Percentiles rank a stretch among this genome's conserved stretches.
Evolutionary conservation across 2,113 vertebrate species (phyloP).

Genomic region (Carettochelys insculpta): DNA sequence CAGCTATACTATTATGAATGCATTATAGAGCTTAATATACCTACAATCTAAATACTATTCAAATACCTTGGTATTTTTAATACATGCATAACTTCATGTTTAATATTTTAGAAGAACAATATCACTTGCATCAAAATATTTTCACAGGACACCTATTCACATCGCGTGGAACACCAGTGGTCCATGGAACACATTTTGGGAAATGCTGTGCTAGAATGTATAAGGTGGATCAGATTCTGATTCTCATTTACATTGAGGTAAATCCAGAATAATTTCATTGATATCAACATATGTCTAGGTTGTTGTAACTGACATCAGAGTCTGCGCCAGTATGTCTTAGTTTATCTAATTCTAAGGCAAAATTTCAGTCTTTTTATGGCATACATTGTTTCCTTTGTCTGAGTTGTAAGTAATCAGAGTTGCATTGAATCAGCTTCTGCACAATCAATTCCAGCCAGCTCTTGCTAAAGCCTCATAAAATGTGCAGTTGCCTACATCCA

Average conservation of each 20-base stretch:
- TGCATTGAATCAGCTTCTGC: background rate
- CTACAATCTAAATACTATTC: too few relatives aligned
- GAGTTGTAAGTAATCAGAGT: background rate
- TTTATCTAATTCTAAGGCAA: background rate
- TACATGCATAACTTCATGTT: too few relatives aligned
- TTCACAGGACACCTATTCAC: too few relatives aligned
- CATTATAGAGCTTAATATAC: too few relatives aligned
- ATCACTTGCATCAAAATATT: too few relatives aligned
- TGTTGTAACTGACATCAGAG: background rate
- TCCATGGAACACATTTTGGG: too few relatives aligned
- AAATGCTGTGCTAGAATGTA: background rate
- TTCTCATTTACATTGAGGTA: background rate
- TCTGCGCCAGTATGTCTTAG: background rate
- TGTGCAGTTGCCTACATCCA: background rate
- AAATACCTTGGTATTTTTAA: too few relatives aligned
- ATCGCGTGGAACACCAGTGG: too few relatives aligned
- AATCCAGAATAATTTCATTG: background rate
- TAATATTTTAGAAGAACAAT: too few relatives aligned
- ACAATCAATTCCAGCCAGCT: background rate
- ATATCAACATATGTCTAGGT: rapidly evolving
- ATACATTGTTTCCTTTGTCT: background rate
- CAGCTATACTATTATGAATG: too few relatives aligned
- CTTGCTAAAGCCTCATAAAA: background rate
- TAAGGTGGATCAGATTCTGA: background rate
- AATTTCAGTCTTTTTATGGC: background rate